These are phyloP conservation scores for Loxodonta africana DNA, from an alignment of 2,113 vertebrate genomes.

Conservation along the genomic window DNA sequence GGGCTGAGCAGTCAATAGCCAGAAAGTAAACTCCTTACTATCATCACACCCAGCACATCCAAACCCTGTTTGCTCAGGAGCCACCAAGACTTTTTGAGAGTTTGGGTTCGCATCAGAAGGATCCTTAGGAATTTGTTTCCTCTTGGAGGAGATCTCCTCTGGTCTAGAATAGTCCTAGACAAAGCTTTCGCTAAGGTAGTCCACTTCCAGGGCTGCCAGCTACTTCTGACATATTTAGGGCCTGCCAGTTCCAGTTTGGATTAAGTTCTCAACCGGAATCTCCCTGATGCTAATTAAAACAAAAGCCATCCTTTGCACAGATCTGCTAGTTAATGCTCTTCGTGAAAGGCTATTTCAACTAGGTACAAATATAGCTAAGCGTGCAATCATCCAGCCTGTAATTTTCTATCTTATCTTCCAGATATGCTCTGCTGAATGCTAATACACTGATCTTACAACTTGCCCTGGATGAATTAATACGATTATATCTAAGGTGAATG, in stretches of 20 bases:
- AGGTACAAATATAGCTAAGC: conserved; percentile 25
- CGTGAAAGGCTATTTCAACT: background rate
- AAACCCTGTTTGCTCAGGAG: background rate
- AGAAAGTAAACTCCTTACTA: background rate
- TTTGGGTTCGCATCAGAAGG: background rate
- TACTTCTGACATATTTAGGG: conserved; percentile 20
- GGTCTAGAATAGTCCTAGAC: background rate
- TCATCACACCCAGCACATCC: background rate
- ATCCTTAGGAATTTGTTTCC: background rate
- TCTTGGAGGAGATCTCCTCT: background rate
- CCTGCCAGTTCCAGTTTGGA: background rate
- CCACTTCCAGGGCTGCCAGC: background rate
- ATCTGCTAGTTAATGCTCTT: background rate
- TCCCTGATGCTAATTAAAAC: background rate
- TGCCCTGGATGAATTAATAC: background rate
- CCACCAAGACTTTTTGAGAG: background rate
- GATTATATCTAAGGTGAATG: conserved; percentile 16
- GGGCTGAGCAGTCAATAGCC: background rate
- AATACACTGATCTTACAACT: background rate
- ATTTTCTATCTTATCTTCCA: background rate
- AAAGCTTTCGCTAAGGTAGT: background rate
- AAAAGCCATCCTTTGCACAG: background rate
- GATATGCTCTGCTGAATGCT: background rate
- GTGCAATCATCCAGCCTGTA: background rate
- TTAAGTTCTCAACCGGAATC: background rate